Conservation (phyloP, 2,888 invertebrate genomes). For the Chydorus sphaericus region DNA sequence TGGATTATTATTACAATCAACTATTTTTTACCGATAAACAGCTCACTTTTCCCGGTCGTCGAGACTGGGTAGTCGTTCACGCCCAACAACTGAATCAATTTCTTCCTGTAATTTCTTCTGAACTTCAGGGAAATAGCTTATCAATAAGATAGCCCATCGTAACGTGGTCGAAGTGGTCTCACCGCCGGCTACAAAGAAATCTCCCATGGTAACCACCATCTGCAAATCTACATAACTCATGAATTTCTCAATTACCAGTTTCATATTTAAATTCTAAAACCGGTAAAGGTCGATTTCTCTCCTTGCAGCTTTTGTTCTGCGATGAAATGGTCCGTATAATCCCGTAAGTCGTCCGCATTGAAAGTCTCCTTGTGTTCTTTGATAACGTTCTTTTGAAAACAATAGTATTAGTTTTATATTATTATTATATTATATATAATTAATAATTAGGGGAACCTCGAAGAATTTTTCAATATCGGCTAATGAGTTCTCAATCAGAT, state of each 20-base stretch:
- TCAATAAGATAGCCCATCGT: constrained; percentile 1
- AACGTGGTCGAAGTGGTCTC: constrained; percentile 9
- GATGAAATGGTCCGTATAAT: constrained; percentile 8
- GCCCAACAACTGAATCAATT: constrained; percentile 7
- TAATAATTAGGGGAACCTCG: too few relatives aligned
- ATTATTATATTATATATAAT: too few relatives aligned
- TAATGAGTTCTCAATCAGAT: neutral
- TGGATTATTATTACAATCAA: neutral
- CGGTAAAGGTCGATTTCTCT: neutral
- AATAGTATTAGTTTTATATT: neutral
- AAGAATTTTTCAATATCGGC: neutral
- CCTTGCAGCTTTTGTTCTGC: neutral
- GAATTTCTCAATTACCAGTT: too few relatives aligned
- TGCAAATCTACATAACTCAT: neutral
- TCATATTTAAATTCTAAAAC: neutral
- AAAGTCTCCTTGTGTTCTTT: constrained; percentile 2
- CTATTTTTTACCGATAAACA: neutral
- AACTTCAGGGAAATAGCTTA: constrained; percentile 1
- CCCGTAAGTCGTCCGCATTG: neutral
- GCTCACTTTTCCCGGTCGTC: neutral
- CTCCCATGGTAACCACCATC: neutral
- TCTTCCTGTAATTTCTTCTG: constrained; percentile 2
- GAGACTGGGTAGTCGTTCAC: constrained; percentile 1
- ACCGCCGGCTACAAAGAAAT: constrained; percentile 7
- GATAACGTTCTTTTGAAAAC: neutral